These are phyloP conservation scores for Picus viridis DNA, from an alignment of 2,797 vertebrate genomes.

Conservation along the genomic window DNA sequence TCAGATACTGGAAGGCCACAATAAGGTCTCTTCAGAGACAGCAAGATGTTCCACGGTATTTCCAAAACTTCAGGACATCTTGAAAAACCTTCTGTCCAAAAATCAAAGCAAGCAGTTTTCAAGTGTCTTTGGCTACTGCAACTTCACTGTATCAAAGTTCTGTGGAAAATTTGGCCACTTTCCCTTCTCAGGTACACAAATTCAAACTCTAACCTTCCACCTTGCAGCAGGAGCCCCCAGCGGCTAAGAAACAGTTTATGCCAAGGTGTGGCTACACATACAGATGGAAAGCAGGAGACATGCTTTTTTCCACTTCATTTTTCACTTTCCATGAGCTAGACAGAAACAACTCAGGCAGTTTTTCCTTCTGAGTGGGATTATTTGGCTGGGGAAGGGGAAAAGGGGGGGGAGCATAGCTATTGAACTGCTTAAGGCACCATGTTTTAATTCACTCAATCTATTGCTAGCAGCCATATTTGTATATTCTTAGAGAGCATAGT, in stretches of 20 bases:
- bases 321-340: not conserved
- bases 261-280: not conserved
- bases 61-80: not conserved
- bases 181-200: not conserved
- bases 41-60: fast-evolving
- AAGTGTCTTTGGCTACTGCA: not conserved
- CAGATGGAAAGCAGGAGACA: not conserved
- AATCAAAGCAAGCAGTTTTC: not conserved
- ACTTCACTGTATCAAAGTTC: not conserved
- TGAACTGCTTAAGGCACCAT: not conserved
- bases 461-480: not conserved
- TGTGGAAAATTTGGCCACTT: not conserved
- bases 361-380: not conserved
- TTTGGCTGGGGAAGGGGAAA: not conserved
- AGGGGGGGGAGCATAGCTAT: fast-evolving
- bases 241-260: not conserved
- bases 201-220: not conserved
- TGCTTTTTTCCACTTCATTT: not conserved
- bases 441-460: not conserved
- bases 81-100: not conserved
- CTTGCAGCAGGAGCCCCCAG: not conserved
- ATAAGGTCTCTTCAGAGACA: not conserved
- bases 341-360: not conserved
- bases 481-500: not conserved
- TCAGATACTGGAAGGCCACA: too few relatives aligned